phyloP scores from a whole-genome alignment of 2,113 vertebrate genomes.

The Sarotherodon lohbergeri region DNA sequence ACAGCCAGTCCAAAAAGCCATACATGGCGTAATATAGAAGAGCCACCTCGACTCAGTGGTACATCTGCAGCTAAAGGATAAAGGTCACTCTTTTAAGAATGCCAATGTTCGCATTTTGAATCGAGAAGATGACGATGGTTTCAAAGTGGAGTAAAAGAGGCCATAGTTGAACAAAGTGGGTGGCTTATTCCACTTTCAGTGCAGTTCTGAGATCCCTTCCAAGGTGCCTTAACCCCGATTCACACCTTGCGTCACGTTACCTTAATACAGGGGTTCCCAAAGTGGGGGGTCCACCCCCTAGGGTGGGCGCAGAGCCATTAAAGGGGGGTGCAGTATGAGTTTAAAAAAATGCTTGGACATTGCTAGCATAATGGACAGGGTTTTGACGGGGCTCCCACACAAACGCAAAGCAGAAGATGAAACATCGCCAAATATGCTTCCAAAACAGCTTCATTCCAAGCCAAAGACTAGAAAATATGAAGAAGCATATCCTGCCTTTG shows the following conservation, averaged over 20 bases:
- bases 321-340: no score
- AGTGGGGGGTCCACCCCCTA: no score
- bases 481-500: no score
- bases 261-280: background rate
- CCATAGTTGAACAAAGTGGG: background rate
- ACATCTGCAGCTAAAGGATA: background rate
- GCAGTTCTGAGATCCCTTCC: background rate
- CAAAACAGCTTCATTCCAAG: no score
- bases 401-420: no score
- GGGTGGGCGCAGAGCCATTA: no score
- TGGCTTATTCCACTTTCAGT: background rate
- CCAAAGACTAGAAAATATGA: no score
- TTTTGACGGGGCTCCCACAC: no score
- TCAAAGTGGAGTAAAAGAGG: background rate
- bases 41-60: background rate
- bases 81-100: background rate
- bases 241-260: background rate
- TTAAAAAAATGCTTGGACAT: no score
- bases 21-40: background rate
- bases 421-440: no score
- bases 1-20: background rate
- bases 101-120: background rate
- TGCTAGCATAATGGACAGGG: no score
- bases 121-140: accelerated
- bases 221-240: background rate